These are phyloP conservation scores for Oeneis ivallda DNA, from an alignment of 2,888 invertebrate genomes.

Conservation along the genomic window DNA sequence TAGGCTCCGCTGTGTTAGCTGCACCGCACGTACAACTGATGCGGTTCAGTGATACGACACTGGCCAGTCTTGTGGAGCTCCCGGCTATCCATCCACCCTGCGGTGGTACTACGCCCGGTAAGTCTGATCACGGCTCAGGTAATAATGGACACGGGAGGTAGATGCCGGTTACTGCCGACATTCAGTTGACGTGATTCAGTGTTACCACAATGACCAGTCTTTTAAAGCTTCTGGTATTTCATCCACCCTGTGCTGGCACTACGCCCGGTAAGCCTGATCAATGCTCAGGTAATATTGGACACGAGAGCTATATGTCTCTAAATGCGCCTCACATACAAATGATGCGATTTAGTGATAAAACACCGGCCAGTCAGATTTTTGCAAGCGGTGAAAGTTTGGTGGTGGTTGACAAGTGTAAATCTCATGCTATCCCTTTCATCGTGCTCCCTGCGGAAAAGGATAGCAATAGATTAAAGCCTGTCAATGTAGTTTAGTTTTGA, in stretches of 20 bases:
- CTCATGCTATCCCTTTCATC: too few relatives aligned
- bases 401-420: too few relatives aligned
- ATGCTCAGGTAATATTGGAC: constrained; percentile 22
- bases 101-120: constrained; percentile 58
- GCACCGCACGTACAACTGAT: constrained; percentile 93
- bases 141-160: constrained; percentile 80
- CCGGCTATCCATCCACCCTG: constrained; percentile 89
- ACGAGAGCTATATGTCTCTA: constrained; percentile 89
- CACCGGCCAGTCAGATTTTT: too few relatives aligned
- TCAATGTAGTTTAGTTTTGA: too few relatives aligned
- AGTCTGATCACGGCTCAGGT: constrained; percentile 45
- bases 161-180: constrained; percentile 90
- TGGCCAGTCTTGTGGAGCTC: constrained; percentile 94
- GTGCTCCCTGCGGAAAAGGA: too few relatives aligned
- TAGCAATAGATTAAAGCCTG: too few relatives aligned
- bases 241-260: constrained; percentile 82
- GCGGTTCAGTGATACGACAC: constrained; percentile 90
- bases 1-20: constrained; percentile 90
- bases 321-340: constrained; percentile 92
- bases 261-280: constrained; percentile 55
- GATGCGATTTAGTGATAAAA: constrained; percentile 90
- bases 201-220: constrained; percentile 92
- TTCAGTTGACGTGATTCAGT: constrained; percentile 92
- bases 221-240: constrained; percentile 92
- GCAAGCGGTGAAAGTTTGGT: too few relatives aligned